Base-by-base conservation (phyloP, 2,888 invertebrate species). In the Caenorhabditis sinica region DNA sequence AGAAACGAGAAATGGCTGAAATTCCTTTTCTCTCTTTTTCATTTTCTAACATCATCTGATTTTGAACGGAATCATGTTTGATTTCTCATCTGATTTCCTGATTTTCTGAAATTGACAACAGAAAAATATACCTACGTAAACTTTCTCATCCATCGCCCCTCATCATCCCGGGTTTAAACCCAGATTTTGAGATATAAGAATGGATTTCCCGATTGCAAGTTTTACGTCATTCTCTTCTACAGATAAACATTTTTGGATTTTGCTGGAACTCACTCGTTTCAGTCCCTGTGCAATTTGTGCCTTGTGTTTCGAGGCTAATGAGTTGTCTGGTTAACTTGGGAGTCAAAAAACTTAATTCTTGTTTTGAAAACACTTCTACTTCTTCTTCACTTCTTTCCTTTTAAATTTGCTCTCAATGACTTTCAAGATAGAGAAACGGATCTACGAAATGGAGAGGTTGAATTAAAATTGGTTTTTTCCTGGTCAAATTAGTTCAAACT, bases 301-400 rank as follows among this genome's bases (percentile, higher is more conserved):
- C 17, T 43, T 65, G 63, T 65, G 65, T 65, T 65, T 45, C 28
- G 30, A 65, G 45, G 28, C 45, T 45, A 65, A 65, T 65, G 65
- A 65, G 65, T 65, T 63, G 61, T 45, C 63, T 45, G 60, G 33
- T 9, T 33, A 33, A 11, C 45, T 45, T 4, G 20, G 20, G n/a
- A 40, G 8, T 20, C 3, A 66, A 66, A 66, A 66, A 51, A 51
- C 49, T 20, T 25, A n/a, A 40, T 66, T n/a, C 36, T 33, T 49
- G n/a, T 51, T 51, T 68, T 68, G 25, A 36, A 68, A 53, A 36
- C 68, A 53, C 25, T 68, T 49, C 43, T 49, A n/a, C 49, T 49
- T 49, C 49, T n/a, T 40, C 33, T 33, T 33, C 33, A 33, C 33
- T 33, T 6, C 5, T 25, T 45, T 43, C 23, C 11, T 20, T 23